These are phyloP conservation scores for Halesus radiatus DNA, from an alignment of 1,140 invertebrate species.

Conservation along the genomic window DNA sequence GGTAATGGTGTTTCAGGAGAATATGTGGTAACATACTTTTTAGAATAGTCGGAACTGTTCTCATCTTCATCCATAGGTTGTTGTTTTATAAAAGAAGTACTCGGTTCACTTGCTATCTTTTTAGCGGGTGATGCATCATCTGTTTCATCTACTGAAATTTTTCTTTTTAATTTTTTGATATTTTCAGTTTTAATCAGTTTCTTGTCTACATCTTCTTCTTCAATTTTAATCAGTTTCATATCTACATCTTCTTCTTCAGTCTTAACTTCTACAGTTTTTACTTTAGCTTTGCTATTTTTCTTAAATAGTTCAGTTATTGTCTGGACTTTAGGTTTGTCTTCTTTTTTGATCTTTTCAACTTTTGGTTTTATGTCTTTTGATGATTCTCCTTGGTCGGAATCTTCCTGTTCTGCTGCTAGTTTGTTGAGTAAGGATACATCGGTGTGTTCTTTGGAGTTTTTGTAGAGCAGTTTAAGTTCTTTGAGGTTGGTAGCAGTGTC, in stretches of 20 bases:
- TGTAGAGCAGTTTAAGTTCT: slow-evolving; percentile 77
- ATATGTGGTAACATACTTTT: neutral
- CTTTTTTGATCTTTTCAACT: slow-evolving; percentile 1
- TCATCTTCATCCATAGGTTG: neutral
- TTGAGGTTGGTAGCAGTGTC: slow-evolving; percentile 84
- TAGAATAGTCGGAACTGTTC: neutral
- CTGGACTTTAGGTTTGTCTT: neutral
- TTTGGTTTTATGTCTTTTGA: slow-evolving; percentile 54
- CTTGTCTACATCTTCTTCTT: neutral
- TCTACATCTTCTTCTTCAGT: neutral
- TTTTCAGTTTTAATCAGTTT: slow-evolving; percentile 29
- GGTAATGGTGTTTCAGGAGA: slow-evolving; percentile 11
- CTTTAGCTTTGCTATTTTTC: neutral
- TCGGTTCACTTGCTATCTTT: slow-evolving; percentile 7
- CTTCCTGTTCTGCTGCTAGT: slow-evolving; percentile 60
- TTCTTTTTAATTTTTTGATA: slow-evolving; percentile 43
- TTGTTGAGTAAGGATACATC: slow-evolving; percentile 76
- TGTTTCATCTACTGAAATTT: slow-evolving; percentile 54
- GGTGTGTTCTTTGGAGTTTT: slow-evolving; percentile 77
- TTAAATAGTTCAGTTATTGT: slow-evolving; percentile 15
- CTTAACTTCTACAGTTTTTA: slow-evolving; percentile 2
- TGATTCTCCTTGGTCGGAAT: slow-evolving; percentile 26
- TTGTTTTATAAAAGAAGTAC: slow-evolving; percentile 10
- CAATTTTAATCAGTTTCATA: neutral
- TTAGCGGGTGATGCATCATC: slow-evolving; percentile 54